phyloP scores from a whole-genome alignment of 37 sponge, comb jelly and placozoan genomes.

The Halichondria panicea region DNA sequence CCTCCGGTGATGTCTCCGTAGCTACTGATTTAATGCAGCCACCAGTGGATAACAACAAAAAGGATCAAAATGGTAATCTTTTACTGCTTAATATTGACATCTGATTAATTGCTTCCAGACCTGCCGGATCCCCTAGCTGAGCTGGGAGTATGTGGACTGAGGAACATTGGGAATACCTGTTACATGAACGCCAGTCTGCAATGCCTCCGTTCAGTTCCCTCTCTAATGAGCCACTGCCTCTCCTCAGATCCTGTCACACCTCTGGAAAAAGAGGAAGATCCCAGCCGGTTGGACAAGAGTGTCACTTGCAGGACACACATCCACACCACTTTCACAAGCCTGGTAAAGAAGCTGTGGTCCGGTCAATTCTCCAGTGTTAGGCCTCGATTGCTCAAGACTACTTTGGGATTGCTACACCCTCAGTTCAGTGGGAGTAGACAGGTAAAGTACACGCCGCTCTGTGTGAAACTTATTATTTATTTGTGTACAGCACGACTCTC shows the following conservation, averaged over 20 bases:
- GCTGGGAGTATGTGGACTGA: constrained; percentile 56
- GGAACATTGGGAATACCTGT: constrained; percentile 65
- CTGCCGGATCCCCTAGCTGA: background rate
- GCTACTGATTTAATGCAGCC: background rate
- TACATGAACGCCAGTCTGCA: constrained; percentile 77
- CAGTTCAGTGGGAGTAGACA: constrained; percentile 69
- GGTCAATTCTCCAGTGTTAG: constrained; percentile 51
- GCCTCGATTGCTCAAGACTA: constrained; percentile 46
- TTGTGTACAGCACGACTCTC: constrained; percentile 68
- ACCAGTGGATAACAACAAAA: background rate
- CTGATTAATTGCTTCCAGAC: background rate
- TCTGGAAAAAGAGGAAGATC: background rate
- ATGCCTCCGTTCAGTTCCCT: constrained; percentile 17
- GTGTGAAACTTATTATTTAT: background rate
- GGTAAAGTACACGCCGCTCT: constrained; percentile 9
- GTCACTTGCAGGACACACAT: constrained; percentile 7
- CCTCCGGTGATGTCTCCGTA: background rate
- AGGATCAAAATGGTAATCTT: background rate
- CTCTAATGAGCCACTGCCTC: background rate
- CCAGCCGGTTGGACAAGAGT: background rate
- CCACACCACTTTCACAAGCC: constrained; percentile 13
- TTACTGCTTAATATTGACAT: background rate
- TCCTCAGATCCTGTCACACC: background rate
- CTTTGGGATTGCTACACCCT: constrained; percentile 54
- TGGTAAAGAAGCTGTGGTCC: constrained; percentile 71